Conservation (phyloP, 1,140 invertebrate genomes). For the Hermatobates lingyangjiaoensis region DNA sequence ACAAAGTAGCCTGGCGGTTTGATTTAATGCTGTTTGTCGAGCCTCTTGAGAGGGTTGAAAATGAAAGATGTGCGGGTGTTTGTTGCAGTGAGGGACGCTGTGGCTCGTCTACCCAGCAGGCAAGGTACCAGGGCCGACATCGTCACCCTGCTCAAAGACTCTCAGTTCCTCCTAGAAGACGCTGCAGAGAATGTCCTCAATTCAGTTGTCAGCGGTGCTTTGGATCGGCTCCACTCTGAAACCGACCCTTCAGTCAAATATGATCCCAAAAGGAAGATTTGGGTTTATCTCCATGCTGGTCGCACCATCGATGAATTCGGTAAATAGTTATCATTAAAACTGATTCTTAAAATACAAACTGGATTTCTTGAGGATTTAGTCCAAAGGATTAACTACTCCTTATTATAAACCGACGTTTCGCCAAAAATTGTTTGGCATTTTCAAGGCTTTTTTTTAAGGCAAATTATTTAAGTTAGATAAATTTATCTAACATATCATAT, state of each 20-base stretch:
- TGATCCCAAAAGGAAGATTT: conserved; percentile 69
- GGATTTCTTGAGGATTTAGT: neutral
- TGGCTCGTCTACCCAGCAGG: conserved; percentile 78
- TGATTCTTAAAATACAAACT: neutral
- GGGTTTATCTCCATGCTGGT: conserved; percentile 74
- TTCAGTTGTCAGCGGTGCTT: conserved; percentile 70
- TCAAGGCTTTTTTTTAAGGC: too few species aligned
- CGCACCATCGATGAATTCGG: conserved; percentile 57
- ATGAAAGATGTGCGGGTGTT: neutral
- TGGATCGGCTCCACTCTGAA: conserved; percentile 75
- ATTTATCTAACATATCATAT: neutral
- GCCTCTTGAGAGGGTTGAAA: neutral
- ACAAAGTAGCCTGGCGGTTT: too few species aligned
- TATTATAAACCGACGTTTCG: too few species aligned
- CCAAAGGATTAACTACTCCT: too few species aligned
- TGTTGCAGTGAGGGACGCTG: conserved; percentile 62
- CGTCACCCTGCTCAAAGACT: conserved; percentile 61
- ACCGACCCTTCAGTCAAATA: conserved; percentile 79
- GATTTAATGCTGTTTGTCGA: too few species aligned
- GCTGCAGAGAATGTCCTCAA: conserved; percentile 52
- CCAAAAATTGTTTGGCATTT: too few species aligned
- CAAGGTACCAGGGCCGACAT: conserved; percentile 84
- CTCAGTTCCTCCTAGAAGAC: conserved; percentile 59
- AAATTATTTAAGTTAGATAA: too few species aligned
- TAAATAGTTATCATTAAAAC: conserved; percentile 7